Evolutionary conservation across 2,888 invertebrate species (phyloP).

Genomic region (Eupithecia tripunctaria): DNA sequence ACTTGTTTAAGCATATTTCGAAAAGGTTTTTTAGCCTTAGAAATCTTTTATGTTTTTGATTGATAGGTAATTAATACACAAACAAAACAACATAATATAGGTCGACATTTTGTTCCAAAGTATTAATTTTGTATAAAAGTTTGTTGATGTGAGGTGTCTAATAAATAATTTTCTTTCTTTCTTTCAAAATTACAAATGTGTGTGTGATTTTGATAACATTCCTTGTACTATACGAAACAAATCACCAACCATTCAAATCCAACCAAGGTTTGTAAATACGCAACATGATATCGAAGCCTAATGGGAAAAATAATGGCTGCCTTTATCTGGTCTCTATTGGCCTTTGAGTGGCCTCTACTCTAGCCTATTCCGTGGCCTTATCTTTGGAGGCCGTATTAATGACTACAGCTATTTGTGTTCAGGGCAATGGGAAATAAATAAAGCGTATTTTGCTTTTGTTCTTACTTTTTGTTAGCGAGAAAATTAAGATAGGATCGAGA

Average conservation of each 20-base stretch:
- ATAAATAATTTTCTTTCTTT: too few species aligned
- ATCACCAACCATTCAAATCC: not conserved
- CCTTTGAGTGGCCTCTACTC: conserved; percentile 41
- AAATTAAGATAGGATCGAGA: conserved; percentile 21
- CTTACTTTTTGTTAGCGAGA: conserved; percentile 30
- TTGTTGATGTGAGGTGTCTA: too few species aligned
- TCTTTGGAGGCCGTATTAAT: conserved; percentile 36
- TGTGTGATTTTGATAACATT: not conserved
- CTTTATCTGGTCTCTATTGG: conserved; percentile 45
- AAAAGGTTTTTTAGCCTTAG: too few species aligned
- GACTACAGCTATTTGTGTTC: conserved; percentile 34
- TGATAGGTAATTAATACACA: too few species aligned
- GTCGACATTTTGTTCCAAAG: too few species aligned
- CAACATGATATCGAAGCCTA: conserved; percentile 44
- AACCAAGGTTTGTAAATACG: conserved; percentile 21
- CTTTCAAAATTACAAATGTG: not conserved
- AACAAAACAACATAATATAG: too few species aligned
- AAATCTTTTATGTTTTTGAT: too few species aligned
- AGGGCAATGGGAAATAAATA: conserved; percentile 36
- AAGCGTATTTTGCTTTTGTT: conserved; percentile 29
- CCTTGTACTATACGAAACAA: not conserved
- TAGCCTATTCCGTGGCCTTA: conserved; percentile 32
- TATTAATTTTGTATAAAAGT: too few species aligned
- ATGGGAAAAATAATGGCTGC: conserved; percentile 50
- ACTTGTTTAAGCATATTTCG: too few species aligned